A percentile compares a stretch with the other conserved stretches of the same genome.
phyloP scores from a whole-genome alignment of 2,113 vertebrate genomes.

The Amia ocellicauda region DNA sequence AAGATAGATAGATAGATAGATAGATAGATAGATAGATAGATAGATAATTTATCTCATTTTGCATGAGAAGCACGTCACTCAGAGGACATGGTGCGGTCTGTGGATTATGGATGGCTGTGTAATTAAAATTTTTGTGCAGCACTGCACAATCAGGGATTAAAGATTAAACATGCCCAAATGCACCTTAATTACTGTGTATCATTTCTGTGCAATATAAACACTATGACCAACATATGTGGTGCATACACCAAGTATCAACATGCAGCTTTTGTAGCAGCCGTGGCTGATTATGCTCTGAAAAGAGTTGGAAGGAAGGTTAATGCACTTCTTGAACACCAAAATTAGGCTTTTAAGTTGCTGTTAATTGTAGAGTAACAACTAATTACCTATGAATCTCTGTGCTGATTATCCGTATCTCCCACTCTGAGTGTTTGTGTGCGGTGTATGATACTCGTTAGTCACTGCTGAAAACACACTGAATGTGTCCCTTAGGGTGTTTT shows the following conservation, averaged over 20 bases:
- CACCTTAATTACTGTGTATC: slow-evolving; percentile 9
- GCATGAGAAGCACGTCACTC: no score
- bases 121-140: not conserved
- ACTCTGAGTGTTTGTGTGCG: slow-evolving; percentile 28
- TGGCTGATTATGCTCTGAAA: not conserved
- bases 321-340: not conserved
- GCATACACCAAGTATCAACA: not conserved
- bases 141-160: not conserved
- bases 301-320: slow-evolving; percentile 7
- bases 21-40: no score
- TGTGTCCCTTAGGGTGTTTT: no score
- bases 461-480: no score
- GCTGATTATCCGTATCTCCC: slow-evolving; percentile 41
- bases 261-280: not conserved
- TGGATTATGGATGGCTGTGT: not conserved
- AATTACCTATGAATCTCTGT: slow-evolving; percentile 43
- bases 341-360: slow-evolving; percentile 42
- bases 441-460: no score
- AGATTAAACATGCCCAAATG: not conserved
- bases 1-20: no score
- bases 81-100: no score
- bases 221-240: not conserved
- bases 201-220: not conserved
- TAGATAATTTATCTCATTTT: no score
- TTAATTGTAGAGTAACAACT: slow-evolving; percentile 53